Base-by-base conservation (phyloP, 2,797 vertebrate genomes). In the Pangasius sanitwongsei region DNA sequence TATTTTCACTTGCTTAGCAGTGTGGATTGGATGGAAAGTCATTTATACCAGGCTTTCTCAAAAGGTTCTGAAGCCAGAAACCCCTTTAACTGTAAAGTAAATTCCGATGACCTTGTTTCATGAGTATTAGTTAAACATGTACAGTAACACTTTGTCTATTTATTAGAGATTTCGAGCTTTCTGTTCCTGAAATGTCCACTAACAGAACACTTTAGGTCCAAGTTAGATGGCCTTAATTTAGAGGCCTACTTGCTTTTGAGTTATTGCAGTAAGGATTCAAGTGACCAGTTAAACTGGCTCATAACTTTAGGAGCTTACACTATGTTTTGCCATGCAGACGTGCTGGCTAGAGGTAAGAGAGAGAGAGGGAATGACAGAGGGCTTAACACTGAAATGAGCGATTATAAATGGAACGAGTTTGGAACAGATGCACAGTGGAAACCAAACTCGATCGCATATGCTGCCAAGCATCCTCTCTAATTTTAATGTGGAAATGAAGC, bases 321-420 rank as follows among this genome's bases (percentile, higher is more conserved):
- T 23, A 23, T 44, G 44, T 78, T 50, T 48, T 28, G 23, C 23
- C 37, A 50, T 78, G 28, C 13, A 31, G 44, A 78, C 2, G 2
- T 23, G 13, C 70, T 53, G 25, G 48, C 2, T 55, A 88, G 31
- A 86, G 75, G 89, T 70, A 87, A 89, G 65, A 67, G 86, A 86
- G 83, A 87, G 83, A 87, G 77, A 86, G 91, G 84, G 16, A 75
- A 16, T 23, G 55, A 63, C 31, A 16, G 61, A n/a, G 53, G 13
- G 41, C 13, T 31, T 57, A 72, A 63, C 15, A 83, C 28, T n/a
- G 41, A 80, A 87, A 72, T 59, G 8, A 87, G 20, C 7, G 28
- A 25, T 28, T 28, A 16, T 34, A 72, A 41, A 63, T 12, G 18
- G n/a, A 61, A 37, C 3, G 13, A 69, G 70, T 34, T n/a, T 44